Evolutionary conservation across 1,140 invertebrate genomes (phyloP).

Genomic region (Dinoponera quadriceps): DNA sequence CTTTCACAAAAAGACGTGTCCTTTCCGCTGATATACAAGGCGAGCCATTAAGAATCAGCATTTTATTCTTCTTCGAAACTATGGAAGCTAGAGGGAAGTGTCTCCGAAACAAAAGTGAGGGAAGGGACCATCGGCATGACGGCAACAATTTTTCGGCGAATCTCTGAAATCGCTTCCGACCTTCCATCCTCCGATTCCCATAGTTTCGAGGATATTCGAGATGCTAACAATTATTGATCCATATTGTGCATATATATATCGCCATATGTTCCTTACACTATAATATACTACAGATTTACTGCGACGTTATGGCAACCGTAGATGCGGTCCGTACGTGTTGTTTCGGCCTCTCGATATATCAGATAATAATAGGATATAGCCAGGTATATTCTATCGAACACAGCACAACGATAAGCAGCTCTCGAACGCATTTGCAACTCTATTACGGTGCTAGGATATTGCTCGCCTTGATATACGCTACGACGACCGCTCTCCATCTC

Average conservation of each 20-base stretch:
- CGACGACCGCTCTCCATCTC: background rate
- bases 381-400: slow-evolving; percentile 43
- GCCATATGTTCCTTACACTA: too few species aligned
- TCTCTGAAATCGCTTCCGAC: too few species aligned
- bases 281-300: background rate
- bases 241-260: background rate
- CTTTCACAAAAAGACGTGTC: background rate
- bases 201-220: too few species aligned
- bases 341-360: slow-evolving; percentile 50
- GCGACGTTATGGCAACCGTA: background rate
- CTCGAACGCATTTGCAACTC: slow-evolving; percentile 47
- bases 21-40: background rate
- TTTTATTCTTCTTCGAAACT: too few species aligned
- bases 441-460: slow-evolving; percentile 38
- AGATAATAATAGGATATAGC: slow-evolving; percentile 62
- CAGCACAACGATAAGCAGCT: slow-evolving; percentile 62
- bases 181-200: too few species aligned
- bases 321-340: slow-evolving; percentile 5
- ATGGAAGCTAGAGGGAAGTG: too few species aligned
- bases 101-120: too few species aligned
- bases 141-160: too few species aligned
- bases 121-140: too few species aligned
- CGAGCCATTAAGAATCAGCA: background rate
- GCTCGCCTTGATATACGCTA: slow-evolving; percentile 18
- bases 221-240: too few species aligned